These are phyloP conservation scores for Channa striata DNA, from an alignment of 2,797 vertebrate species.

Conservation along the genomic window DNA sequence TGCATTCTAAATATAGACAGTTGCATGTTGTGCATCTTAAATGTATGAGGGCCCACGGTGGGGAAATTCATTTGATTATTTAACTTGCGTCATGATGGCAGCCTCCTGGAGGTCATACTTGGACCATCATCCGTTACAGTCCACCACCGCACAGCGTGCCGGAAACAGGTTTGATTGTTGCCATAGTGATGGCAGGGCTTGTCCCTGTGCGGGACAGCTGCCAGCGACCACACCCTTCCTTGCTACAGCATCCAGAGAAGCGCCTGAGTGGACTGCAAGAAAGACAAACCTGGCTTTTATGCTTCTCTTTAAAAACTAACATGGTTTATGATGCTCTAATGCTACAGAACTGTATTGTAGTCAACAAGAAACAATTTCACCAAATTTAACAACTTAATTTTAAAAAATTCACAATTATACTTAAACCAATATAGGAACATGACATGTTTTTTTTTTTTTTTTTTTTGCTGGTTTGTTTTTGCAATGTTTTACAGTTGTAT, in stretches of 20 bases:
- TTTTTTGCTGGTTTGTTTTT: too few relatives aligned
- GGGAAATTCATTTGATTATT: conserved; percentile 21
- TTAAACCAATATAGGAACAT: background rate
- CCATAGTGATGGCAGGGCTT: conserved; percentile 69
- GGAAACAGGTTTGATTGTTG: conserved; percentile 69
- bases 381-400: conserved; percentile 3
- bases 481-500: too few relatives aligned
- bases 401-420: background rate
- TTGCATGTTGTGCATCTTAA: background rate
- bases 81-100: conserved; percentile 31
- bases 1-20: conserved; percentile 37
- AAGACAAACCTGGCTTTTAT: background rate
- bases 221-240: conserved; percentile 81
- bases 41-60: conserved; percentile 41
- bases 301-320: background rate
- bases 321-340: background rate
- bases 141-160: conserved; percentile 56
- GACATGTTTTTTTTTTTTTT: too few relatives aligned
- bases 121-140: conserved; percentile 20
- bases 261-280: conserved; percentile 6
- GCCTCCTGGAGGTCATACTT: conserved; percentile 46
- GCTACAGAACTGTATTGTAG: background rate
- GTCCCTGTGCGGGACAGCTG: conserved; percentile 67
- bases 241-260: conserved; percentile 42
- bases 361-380: background rate